phyloP scores from a whole-genome alignment of 2,888 invertebrate species.

The Tetropium fuscum region DNA sequence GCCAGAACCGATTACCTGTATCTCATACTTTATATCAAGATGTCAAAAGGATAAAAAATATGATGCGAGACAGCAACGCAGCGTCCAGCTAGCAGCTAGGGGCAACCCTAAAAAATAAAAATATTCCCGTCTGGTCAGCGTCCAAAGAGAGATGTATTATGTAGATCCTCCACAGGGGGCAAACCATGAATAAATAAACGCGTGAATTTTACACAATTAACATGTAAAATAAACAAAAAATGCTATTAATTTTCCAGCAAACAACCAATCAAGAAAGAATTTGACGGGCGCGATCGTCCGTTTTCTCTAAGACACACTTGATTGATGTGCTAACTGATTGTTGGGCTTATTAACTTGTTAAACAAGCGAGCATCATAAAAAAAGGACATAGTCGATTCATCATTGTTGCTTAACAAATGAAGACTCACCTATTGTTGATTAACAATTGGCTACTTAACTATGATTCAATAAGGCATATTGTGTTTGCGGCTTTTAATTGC shows the following conservation, averaged over 20 bases:
- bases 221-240: slow-evolving; percentile 67
- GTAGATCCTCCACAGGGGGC: slow-evolving; percentile 61
- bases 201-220: slow-evolving; percentile 69
- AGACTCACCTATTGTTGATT: slow-evolving; percentile 60
- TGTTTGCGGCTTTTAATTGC: slow-evolving; percentile 55
- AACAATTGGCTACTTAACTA: slow-evolving; percentile 61
- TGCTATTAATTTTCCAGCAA: slow-evolving; percentile 64
- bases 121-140: slow-evolving; percentile 55
- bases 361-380: slow-evolving; percentile 57
- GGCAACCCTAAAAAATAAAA: slow-evolving; percentile 47
- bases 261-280: slow-evolving; percentile 65
- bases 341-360: slow-evolving; percentile 66
- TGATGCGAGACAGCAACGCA: slow-evolving; percentile 50
- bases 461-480: slow-evolving; percentile 48
- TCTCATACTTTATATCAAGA: slow-evolving; percentile 57
- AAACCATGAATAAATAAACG: slow-evolving; percentile 67
- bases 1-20: slow-evolving; percentile 38
- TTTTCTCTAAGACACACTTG: slow-evolving; percentile 50
- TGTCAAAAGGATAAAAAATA: slow-evolving; percentile 60
- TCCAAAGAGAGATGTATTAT: slow-evolving; percentile 64
- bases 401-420: slow-evolving; percentile 61
- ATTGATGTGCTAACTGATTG: slow-evolving; percentile 66
- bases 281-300: slow-evolving; percentile 55
- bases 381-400: slow-evolving; percentile 56
- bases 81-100: slow-evolving; percentile 36